phyloP scores from a whole-genome alignment of 2,113 vertebrate species.

The Onychostoma macrolepis region DNA sequence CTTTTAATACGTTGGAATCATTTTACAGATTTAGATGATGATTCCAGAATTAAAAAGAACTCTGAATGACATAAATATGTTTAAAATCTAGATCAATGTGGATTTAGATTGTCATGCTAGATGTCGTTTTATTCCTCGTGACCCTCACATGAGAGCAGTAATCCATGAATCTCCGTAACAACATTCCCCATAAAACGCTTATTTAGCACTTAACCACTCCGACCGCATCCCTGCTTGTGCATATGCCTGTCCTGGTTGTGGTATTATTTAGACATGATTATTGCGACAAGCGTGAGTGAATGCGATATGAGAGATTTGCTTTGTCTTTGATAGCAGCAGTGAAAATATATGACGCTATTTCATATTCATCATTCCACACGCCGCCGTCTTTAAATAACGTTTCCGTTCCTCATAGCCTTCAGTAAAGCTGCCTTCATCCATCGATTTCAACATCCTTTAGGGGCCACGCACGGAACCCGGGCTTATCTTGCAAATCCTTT shows the following conservation, averaged over 20 bases:
- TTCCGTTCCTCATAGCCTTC: constrained; percentile 55
- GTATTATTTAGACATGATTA: constrained; percentile 39
- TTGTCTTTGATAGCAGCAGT: constrained; percentile 64
- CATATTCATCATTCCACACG: constrained; percentile 69
- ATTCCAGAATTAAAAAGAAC: not conserved
- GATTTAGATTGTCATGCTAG: not conserved
- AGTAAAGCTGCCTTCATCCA: constrained; percentile 74
- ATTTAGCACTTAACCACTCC: not conserved
- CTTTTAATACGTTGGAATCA: not conserved
- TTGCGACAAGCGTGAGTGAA: constrained; percentile 50
- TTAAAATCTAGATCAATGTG: not conserved
- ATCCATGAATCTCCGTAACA: constrained; percentile 25
- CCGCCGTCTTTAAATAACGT: constrained; percentile 69
- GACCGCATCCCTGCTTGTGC: not conserved
- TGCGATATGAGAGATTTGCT: constrained; percentile 68
- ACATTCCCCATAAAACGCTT: constrained; percentile 12
- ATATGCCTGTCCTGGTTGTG: not conserved
- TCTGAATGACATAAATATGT: not conserved
- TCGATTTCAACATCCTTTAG: constrained; percentile 71
- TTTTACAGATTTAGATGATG: not conserved
- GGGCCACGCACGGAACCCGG: constrained; percentile 56
- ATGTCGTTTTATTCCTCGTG: not conserved
- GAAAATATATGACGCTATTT: constrained; percentile 55
- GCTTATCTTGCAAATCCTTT: constrained; percentile 77
- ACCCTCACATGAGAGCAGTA: not conserved